phyloP scores from a whole-genome alignment of 2,113 vertebrate species.

The Naja naja region DNA sequence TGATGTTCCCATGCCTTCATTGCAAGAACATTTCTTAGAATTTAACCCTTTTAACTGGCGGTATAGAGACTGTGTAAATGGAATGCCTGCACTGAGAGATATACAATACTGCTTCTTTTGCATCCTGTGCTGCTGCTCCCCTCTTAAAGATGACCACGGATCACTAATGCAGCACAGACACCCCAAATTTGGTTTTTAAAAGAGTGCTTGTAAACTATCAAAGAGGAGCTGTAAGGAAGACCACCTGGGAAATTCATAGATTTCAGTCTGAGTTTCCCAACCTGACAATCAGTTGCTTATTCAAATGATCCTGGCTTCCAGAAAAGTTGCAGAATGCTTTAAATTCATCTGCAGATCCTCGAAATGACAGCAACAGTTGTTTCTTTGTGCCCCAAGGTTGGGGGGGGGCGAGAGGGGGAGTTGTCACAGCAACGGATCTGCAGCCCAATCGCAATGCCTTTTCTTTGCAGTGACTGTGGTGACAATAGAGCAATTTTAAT shows the following conservation, averaged over 20 bases:
- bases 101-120: background rate
- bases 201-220: background rate
- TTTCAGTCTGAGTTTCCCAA: too few relatives aligned
- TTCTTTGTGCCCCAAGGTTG: background rate
- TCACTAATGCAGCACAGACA: background rate
- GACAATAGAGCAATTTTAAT: slow-evolving; percentile 12
- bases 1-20: background rate
- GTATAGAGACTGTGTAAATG: background rate
- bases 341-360: background rate
- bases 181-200: background rate
- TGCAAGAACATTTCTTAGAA: background rate
- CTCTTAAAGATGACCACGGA: background rate
- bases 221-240: background rate
- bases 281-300: background rate
- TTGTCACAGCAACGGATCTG: slow-evolving; percentile 5
- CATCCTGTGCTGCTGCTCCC: background rate
- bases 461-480: background rate
- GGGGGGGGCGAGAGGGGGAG: background rate
- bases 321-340: background rate
- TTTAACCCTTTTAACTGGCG: background rate
- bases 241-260: background rate
- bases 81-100: background rate
- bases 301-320: background rate
- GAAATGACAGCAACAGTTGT: background rate
- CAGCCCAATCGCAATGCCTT: background rate